Percentiles rank a stretch among this genome's conserved stretches.
phyloP scores from a whole-genome alignment of 2,888 invertebrate species.

The Ophion obscuratus region DNA sequence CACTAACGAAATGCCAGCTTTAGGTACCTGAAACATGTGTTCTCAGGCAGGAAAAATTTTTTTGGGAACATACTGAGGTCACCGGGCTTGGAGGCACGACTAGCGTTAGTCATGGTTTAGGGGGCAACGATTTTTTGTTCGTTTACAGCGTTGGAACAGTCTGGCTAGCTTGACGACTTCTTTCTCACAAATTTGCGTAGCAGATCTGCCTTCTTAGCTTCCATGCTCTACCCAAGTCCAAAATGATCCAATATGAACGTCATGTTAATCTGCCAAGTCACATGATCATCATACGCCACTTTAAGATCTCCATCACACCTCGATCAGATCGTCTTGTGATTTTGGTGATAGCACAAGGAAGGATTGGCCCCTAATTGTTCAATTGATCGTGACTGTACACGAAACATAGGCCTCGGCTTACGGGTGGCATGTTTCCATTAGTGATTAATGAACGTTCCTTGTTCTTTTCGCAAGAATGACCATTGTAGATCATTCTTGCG shows the following conservation, averaged over 20 bases:
- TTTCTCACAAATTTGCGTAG: not conserved
- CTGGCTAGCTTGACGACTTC: not conserved
- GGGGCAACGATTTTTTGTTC: not conserved
- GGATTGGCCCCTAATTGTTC: not conserved
- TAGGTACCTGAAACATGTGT: not conserved
- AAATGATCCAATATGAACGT: not conserved
- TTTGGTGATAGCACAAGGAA: not conserved
- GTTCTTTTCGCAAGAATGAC: not conserved
- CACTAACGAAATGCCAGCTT: not conserved
- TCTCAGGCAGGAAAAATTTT: not conserved
- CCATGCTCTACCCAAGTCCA: not conserved
- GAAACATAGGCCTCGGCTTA: not conserved
- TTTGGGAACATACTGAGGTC: not conserved
- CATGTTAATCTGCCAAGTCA: not conserved
- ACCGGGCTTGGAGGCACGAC: not conserved
- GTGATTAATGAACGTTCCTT: not conserved
- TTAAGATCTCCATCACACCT: not conserved
- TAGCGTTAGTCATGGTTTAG: not conserved
- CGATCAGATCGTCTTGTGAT: not conserved
- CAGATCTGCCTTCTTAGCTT: not conserved
- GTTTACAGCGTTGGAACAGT: not conserved
- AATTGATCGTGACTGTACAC: not conserved
- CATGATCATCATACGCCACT: not conserved
- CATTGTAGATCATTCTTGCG: too few relatives aligned
- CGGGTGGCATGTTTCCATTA: not conserved